These are phyloP conservation scores for Strigamia transsilvanica DNA, from an alignment of 2,888 invertebrate genomes.

Conservation along the genomic window DNA sequence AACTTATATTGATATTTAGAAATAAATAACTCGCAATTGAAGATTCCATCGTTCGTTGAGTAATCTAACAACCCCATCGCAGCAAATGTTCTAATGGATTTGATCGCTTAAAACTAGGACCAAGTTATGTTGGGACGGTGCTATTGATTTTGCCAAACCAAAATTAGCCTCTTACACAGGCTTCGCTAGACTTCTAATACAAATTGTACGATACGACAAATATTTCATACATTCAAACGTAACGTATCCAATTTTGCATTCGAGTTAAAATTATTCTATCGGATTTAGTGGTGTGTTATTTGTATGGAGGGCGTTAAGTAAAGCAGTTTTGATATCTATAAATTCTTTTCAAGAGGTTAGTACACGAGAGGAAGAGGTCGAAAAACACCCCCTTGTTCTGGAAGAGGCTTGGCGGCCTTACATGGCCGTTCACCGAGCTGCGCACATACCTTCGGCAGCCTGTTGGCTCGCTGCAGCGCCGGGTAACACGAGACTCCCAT, in stretches of 20 bases:
- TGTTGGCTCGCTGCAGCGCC: slow-evolving; percentile 30
- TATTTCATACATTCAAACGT: neutral
- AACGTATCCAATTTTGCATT: neutral
- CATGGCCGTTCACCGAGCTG: slow-evolving; percentile 33
- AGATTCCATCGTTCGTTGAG: neutral
- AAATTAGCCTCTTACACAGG: slow-evolving; percentile 10
- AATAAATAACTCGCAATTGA: neutral
- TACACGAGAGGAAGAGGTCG: neutral
- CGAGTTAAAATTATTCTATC: neutral
- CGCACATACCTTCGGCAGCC: slow-evolving; percentile 33
- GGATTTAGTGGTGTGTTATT: neutral
- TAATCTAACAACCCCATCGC: neutral
- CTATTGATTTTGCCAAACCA: slow-evolving; percentile 28
- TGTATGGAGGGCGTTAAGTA: neutral
- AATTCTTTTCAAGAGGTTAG: neutral
- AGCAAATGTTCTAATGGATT: neutral
- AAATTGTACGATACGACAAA: neutral
- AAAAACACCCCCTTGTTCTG: neutral
- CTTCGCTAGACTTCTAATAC: neutral
- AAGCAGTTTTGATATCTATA: neutral
- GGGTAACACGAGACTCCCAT: slow-evolving; percentile 11
- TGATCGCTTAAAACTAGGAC: neutral
- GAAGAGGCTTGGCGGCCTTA: neutral
- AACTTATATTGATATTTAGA: neutral
- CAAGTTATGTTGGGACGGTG: slow-evolving; percentile 9